These are phyloP conservation scores for Lepus timidus DNA, from an alignment of 2,113 vertebrate species.

Conservation along the genomic window DNA sequence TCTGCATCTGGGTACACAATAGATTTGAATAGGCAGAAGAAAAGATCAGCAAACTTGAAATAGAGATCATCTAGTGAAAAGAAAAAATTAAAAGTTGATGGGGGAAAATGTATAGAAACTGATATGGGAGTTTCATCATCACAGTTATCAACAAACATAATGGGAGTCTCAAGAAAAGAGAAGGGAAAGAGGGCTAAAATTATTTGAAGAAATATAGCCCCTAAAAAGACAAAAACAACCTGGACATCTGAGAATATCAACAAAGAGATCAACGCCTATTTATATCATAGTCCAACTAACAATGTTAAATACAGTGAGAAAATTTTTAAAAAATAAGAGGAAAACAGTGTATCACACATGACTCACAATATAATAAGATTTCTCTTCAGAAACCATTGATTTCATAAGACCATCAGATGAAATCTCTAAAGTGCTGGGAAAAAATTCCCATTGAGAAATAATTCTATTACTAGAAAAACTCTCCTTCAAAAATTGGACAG, in stretches of 20 bases:
- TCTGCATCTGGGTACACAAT: neutral
- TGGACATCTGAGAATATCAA: neutral
- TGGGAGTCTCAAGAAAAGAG: neutral
- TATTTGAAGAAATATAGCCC: neutral
- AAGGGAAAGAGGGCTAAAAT: neutral
- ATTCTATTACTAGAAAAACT: neutral
- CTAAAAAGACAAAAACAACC: neutral
- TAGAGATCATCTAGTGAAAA: neutral
- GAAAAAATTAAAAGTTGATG: neutral
- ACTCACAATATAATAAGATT: neutral
- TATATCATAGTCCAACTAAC: neutral
- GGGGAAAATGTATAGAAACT: neutral
- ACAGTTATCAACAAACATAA: too few relatives aligned
- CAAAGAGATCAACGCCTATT: neutral
- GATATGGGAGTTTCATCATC: rapidly evolving
- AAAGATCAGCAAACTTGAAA: neutral
- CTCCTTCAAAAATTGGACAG: neutral
- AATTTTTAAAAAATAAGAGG: neutral
- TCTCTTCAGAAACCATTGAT: neutral
- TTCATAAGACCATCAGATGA: neutral
- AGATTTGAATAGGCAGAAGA: neutral
- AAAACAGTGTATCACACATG: neutral
- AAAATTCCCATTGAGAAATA: neutral
- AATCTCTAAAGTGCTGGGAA: neutral
- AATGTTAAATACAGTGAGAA: neutral